Evolutionary conservation across 2,797 vertebrate species (phyloP).

Genomic region (Botia kubotai): DNA sequence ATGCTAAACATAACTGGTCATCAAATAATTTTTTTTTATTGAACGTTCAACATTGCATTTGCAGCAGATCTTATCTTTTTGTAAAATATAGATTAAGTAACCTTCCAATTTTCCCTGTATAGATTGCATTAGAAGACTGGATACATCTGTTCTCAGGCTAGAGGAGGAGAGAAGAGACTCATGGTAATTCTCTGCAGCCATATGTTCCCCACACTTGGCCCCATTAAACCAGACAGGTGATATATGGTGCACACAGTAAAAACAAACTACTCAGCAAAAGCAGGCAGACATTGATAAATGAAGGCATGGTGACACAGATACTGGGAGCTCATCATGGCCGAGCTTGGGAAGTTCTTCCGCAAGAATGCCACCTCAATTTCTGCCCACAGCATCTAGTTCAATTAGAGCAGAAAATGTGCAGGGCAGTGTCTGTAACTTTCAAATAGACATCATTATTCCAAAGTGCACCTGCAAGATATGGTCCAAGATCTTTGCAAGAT

Average conservation of each 20-base stretch:
- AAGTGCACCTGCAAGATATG: no score
- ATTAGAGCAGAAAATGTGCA: slow-evolving; percentile 72
- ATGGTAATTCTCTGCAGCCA: slow-evolving; percentile 65
- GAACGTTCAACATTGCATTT: not conserved
- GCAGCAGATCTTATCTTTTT: not conserved
- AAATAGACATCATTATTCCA: slow-evolving; percentile 52
- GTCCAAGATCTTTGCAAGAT: no score
- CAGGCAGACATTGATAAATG: slow-evolving; percentile 75
- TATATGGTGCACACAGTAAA: slow-evolving; percentile 75
- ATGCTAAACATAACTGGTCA: not conserved
- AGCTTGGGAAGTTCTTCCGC: slow-evolving; percentile 73
- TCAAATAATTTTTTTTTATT: not conserved
- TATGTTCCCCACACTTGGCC: slow-evolving; percentile 66
- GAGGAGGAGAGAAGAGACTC: slow-evolving; percentile 68
- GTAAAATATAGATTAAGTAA: no score
- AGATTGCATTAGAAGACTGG: slow-evolving; percentile 33
- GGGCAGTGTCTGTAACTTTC: slow-evolving; percentile 49
- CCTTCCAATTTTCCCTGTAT: slow-evolving; percentile 41
- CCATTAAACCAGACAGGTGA: slow-evolving; percentile 80
- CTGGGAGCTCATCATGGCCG: slow-evolving; percentile 47
- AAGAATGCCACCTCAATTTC: slow-evolving; percentile 78
- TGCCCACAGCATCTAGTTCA: slow-evolving; percentile 69
- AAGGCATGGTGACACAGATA: slow-evolving; percentile 62
- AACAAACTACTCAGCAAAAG: slow-evolving; percentile 82
- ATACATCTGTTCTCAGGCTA: slow-evolving; percentile 64